Conservation (phyloP, 2,888 invertebrate species). For the Pilophorus perplexus region DNA sequence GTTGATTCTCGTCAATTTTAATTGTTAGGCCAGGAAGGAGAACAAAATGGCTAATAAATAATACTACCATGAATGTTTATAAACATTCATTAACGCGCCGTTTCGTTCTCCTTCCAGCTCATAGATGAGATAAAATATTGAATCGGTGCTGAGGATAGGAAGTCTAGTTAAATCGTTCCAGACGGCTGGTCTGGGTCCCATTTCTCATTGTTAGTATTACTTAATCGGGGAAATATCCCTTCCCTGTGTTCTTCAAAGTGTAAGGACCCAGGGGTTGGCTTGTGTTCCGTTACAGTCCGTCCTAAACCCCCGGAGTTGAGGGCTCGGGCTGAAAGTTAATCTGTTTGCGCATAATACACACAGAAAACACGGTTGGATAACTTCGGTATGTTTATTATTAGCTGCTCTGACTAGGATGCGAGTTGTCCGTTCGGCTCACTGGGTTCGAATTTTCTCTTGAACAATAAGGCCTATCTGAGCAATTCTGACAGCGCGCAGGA, state of each 20-base stretch:
- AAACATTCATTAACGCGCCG: no score
- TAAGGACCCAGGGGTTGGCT: neutral
- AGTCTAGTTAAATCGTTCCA: constrained; percentile 10
- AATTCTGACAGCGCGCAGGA: no score
- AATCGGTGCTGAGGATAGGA: no score
- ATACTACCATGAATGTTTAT: no score
- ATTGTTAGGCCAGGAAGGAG: no score
- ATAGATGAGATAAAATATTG: no score
- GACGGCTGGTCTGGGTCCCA: neutral
- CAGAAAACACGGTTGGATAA: constrained; percentile 24
- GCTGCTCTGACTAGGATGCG: neutral
- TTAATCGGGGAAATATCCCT: constrained; percentile 16
- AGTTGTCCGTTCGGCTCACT: constrained; percentile 8
- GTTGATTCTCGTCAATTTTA: no score
- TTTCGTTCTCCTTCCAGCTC: no score
- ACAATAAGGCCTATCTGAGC: no score
- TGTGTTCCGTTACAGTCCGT: neutral
- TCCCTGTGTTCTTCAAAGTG: constrained; percentile 18
- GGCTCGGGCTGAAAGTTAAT: constrained; percentile 26
- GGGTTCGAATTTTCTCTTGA: constrained; percentile 12
- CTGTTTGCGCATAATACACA: constrained; percentile 8
- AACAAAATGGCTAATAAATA: no score
- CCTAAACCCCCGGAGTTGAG: neutral
- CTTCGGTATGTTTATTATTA: constrained; percentile 31
- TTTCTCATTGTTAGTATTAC: constrained; percentile 11